Evolutionary conservation across 2,113 vertebrate species (phyloP).

Genomic region (Benitochromis conjunctus): DNA sequence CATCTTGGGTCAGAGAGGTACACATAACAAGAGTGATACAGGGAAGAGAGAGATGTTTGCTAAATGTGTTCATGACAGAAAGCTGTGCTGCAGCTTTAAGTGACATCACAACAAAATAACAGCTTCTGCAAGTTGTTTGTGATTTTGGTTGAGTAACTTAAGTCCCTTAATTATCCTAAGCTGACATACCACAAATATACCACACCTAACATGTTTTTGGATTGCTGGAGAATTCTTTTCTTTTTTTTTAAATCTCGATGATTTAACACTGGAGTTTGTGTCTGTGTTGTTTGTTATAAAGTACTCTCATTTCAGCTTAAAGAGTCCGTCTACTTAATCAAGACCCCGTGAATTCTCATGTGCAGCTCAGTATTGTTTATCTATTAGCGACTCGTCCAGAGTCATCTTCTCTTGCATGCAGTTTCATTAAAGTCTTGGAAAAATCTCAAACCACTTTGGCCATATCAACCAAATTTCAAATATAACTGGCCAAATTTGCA

Average conservation of each 20-base stretch:
- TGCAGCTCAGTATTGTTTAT: neutral
- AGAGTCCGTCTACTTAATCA: neutral
- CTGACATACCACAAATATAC: conserved; percentile 26
- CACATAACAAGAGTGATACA: neutral
- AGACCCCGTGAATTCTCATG: neutral
- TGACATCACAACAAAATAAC: conserved; percentile 15
- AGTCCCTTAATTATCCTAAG: conserved; percentile 13
- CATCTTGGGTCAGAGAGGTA: conserved; percentile 13
- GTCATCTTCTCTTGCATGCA: neutral
- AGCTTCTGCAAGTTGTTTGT: conserved; percentile 37
- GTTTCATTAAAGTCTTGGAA: conserved; percentile 8
- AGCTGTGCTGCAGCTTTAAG: neutral
- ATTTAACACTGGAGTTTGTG: neutral
- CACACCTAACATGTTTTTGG: conserved; percentile 19
- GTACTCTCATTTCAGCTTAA: neutral
- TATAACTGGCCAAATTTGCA: conserved; percentile 1
- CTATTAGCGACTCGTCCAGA: neutral
- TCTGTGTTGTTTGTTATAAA: neutral
- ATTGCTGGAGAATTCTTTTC: neutral
- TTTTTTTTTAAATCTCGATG: neutral
- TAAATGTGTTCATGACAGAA: neutral
- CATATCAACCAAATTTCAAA: conserved; percentile 5
- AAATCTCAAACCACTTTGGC: neutral
- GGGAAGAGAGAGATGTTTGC: neutral
- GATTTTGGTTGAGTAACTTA: neutral